These are phyloP conservation scores for Camponotus fellah DNA, from an alignment of 2,888 invertebrate genomes.

Conservation along the genomic window DNA sequence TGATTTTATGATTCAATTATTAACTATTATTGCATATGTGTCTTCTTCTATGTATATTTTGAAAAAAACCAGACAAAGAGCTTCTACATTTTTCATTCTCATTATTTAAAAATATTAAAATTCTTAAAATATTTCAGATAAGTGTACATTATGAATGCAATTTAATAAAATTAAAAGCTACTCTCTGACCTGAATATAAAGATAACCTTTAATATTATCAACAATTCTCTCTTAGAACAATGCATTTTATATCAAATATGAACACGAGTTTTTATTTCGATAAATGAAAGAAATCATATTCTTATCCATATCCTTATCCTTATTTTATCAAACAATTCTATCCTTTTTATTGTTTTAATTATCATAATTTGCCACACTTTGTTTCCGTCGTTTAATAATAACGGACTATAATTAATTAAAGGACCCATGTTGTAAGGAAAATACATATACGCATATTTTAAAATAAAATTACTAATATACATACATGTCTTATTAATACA, in stretches of 20 bases:
- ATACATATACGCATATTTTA: neutral
- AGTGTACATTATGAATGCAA: neutral
- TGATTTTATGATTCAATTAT: neutral
- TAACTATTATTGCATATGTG: neutral
- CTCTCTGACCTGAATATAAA: neutral
- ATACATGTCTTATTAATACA: neutral
- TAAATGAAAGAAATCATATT: neutral
- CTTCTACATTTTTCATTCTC: neutral
- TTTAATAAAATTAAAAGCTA: neutral
- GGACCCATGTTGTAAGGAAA: neutral
- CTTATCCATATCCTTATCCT: too few species aligned
- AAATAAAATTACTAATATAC: constrained; percentile 19
- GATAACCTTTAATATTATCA: neutral
- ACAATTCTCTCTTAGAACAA: neutral
- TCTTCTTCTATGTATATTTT: neutral
- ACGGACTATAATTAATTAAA: neutral
- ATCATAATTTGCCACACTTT: neutral
- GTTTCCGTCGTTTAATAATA: neutral
- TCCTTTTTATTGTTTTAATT: neutral
- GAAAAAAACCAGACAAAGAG: neutral
- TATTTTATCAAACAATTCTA: neutral
- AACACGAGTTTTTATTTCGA: neutral
- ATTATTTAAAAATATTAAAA: neutral
- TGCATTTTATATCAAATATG: neutral
- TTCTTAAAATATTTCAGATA: neutral